phyloP scores from a whole-genome alignment of 2,797 vertebrate species.

The Hypotaenidia okinawae region DNA sequence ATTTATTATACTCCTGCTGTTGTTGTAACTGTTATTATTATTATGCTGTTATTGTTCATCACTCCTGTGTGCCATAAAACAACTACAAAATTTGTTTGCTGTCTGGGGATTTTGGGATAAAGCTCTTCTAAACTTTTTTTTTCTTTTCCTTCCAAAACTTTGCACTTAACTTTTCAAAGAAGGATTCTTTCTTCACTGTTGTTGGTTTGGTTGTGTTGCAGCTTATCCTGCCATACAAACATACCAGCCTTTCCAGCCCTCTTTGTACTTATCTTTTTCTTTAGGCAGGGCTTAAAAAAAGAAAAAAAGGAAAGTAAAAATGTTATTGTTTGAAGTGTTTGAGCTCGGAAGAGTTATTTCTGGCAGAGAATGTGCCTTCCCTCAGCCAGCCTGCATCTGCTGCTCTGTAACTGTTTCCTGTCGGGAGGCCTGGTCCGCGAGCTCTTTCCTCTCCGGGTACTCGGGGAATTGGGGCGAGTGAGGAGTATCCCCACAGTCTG shows the following conservation, averaged over 20 bases:
- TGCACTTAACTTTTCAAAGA: background rate
- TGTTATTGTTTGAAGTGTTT: slow-evolving; percentile 50
- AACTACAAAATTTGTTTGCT: background rate
- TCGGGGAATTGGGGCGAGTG: background rate
- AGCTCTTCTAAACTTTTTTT: background rate
- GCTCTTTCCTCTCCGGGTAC: accelerated
- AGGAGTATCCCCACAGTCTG: background rate
- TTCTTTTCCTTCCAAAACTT: background rate
- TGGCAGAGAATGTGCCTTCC: background rate
- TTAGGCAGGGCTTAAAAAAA: background rate
- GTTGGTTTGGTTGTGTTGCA: background rate
- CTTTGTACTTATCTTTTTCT: slow-evolving; percentile 17
- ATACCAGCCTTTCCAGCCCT: background rate
- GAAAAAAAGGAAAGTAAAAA: background rate
- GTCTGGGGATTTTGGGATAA: background rate
- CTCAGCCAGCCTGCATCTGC: background rate
- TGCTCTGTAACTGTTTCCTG: background rate
- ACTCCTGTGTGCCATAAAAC: background rate
- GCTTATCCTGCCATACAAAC: background rate
- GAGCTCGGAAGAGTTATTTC: background rate
- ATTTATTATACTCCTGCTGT: background rate
- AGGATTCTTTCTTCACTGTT: background rate
- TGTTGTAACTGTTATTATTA: background rate
- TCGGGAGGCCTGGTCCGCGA: accelerated
- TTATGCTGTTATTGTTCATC: background rate